Evolutionary conservation across 2,888 invertebrate genomes (phyloP).

Genomic region (Troilus luridus): DNA sequence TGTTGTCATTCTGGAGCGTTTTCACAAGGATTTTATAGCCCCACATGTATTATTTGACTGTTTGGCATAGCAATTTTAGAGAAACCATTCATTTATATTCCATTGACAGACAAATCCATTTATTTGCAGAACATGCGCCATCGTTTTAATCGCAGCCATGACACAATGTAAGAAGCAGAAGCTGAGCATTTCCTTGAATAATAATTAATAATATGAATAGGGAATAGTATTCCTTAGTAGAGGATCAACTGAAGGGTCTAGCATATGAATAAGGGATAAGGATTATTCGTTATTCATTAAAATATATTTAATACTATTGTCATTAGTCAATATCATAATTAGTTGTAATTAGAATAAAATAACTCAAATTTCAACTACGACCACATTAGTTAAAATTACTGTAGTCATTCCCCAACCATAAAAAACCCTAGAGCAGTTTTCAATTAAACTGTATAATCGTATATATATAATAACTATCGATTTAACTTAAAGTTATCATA

Average conservation of each 20-base stretch:
- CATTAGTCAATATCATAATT: no score
- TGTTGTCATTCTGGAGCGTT: not conserved
- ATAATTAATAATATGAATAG: conserved; percentile 34
- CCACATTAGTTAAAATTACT: no score
- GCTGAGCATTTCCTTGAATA: conserved; percentile 49
- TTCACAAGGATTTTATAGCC: not conserved
- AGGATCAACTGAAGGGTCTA: not conserved
- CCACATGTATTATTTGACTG: not conserved
- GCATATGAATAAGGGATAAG: not conserved
- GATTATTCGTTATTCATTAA: not conserved
- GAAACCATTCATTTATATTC: conserved; percentile 16
- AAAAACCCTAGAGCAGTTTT: no score
- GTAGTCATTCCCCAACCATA: no score
- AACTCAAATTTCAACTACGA: no score
- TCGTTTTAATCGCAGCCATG: conserved; percentile 43
- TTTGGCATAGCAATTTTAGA: conserved; percentile 22
- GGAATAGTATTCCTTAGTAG: not conserved
- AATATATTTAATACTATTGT: no score
- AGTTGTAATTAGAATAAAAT: no score
- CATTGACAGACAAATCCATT: not conserved
- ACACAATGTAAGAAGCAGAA: conserved; percentile 41
- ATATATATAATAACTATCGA: no score
- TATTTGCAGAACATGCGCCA: conserved; percentile 41
- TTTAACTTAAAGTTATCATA: no score
- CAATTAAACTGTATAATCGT: no score